Conservation (phyloP, 2,797 vertebrate species). For the Argentina silus region DNA sequence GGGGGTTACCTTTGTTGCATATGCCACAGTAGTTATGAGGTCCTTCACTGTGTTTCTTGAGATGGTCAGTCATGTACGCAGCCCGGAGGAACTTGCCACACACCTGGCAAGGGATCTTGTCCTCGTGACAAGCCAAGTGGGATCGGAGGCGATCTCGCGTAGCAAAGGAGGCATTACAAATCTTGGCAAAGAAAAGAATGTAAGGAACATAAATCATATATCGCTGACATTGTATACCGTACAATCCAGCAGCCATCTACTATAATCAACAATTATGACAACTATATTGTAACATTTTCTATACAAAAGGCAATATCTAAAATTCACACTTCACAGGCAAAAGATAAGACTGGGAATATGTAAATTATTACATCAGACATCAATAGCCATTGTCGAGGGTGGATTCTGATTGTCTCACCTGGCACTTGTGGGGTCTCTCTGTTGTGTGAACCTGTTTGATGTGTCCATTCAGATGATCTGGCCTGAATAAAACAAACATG, state of each 20-base stretch:
- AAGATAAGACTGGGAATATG: too few species aligned
- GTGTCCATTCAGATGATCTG: conserved; percentile 98
- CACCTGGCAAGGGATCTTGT: conserved; percentile 99
- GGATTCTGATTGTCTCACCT: conserved; percentile 81
- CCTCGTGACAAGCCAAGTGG: conserved; percentile 97
- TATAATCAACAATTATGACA: too few species aligned
- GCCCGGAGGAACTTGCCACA: conserved; percentile 97
- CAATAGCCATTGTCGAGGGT: not conserved
- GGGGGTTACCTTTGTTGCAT: conserved; percentile 98
- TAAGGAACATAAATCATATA: not conserved
- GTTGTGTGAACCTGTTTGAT: conserved; percentile 99
- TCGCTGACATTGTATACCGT: too few species aligned
- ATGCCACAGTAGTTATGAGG: conserved; percentile 99
- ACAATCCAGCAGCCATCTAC: too few species aligned
- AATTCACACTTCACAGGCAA: too few species aligned
- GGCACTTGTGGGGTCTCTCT: conserved; percentile 99
- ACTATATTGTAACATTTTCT: too few species aligned
- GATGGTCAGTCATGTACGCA: conserved; percentile 98
- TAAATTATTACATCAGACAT: too few species aligned
- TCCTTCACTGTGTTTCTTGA: conserved; percentile 99
- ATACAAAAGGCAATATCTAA: too few species aligned
- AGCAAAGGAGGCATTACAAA: conserved; percentile 98
- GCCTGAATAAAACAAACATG: conserved; percentile 77
- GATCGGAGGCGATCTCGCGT: conserved; percentile 97
- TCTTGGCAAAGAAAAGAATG: conserved; percentile 74